Percentiles rank a stretch among this genome's conserved stretches.
These are phyloP conservation scores for Venturia canescens DNA, from an alignment of 1,140 invertebrate genomes.

Conservation along the genomic window DNA sequence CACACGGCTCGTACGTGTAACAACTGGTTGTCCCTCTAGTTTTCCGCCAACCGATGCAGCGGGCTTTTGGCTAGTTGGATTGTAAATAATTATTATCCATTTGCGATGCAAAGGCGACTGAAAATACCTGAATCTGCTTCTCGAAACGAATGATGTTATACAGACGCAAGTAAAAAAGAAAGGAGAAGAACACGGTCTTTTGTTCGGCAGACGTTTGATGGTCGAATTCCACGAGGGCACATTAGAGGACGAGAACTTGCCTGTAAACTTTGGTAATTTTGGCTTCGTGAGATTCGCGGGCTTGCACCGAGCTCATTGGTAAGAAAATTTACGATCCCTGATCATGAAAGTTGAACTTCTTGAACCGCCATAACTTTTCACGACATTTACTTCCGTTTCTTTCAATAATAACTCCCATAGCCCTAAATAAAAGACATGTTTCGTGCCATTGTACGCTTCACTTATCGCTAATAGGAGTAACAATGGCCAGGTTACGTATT, in stretches of 20 bases:
- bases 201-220: neutral
- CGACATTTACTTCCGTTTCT: neutral
- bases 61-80: neutral
- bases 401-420: neutral
- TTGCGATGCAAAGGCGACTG: neutral
- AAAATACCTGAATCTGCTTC: neutral
- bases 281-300: neutral
- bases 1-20: too few relatives aligned
- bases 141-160: neutral
- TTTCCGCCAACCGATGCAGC: too few relatives aligned
- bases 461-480: too few relatives aligned
- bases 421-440: too few relatives aligned
- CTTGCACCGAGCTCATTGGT: neutral
- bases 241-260: neutral
- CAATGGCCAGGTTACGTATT: too few relatives aligned
- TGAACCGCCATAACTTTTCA: neutral
- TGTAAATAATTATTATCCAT: constrained; percentile 3
- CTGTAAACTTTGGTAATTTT: constrained; percentile 10
- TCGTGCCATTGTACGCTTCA: too few relatives aligned
- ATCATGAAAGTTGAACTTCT: neutral
- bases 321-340: neutral
- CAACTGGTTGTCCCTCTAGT: too few relatives aligned
- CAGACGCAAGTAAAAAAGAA: neutral
- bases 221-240: neutral
- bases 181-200: neutral